These are phyloP conservation scores for Caenorhabditis sp. DNA, from an alignment of 2,888 invertebrate genomes.

Conservation along the genomic window DNA sequence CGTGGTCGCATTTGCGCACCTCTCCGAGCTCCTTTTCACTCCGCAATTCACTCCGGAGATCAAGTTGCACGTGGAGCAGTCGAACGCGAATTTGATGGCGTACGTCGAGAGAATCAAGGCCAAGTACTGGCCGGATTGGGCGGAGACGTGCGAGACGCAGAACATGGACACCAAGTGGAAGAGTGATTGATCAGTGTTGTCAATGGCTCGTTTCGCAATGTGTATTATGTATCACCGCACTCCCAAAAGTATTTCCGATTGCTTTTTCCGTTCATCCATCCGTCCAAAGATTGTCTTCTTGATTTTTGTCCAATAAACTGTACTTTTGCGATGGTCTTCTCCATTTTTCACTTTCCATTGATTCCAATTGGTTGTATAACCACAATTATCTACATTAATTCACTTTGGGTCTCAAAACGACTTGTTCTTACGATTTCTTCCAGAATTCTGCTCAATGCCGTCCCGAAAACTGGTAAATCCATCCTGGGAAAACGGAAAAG, in stretches of 20 bases:
- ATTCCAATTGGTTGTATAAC: no score
- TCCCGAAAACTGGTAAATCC: slow-evolving; percentile 63
- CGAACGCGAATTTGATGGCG: slow-evolving; percentile 70
- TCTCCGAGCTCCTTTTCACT: slow-evolving; percentile 94
- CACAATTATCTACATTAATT: no score
- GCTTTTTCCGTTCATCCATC: no score
- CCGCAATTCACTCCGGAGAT: slow-evolving; percentile 93
- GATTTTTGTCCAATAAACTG: no score
- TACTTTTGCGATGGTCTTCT: no score
- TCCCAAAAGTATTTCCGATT: background rate
- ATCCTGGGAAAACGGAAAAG: slow-evolving; percentile 87
- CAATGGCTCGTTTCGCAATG: no score
- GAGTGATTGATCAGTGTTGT: no score
- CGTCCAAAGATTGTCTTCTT: no score
- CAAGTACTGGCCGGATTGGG: slow-evolving; percentile 80
- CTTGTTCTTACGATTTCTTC: no score
- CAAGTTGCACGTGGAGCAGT: slow-evolving; percentile 87
- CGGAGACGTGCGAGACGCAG: slow-evolving; percentile 67
- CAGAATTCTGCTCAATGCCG: no score
- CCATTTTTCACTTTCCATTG: no score
- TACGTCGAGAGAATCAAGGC: slow-evolving; percentile 78
- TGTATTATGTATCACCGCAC: background rate
- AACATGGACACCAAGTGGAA: slow-evolving; percentile 58
- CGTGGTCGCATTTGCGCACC: slow-evolving; percentile 93
- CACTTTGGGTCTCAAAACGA: no score